A percentile compares a stretch with the other conserved stretches of the same genome.
Evolutionary conservation across 2,888 invertebrate species (phyloP).

Genomic region (Zygaena filipendulae): DNA sequence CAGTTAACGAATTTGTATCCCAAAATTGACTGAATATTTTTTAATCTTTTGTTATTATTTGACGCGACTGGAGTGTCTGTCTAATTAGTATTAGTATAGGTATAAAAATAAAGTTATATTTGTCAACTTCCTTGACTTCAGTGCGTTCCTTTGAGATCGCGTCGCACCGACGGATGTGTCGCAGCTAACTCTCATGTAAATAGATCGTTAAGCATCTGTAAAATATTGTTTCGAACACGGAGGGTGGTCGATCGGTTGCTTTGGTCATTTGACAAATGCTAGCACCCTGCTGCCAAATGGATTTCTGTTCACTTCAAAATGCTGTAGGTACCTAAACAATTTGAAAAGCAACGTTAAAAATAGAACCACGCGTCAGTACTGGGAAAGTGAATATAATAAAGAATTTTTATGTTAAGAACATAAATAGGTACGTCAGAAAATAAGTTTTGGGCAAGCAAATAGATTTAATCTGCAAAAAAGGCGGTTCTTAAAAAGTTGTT

Average conservation of each 20-base stretch:
- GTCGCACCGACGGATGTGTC: conserved; percentile 28
- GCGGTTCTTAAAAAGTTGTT: conserved; percentile 30
- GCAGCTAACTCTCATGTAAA: conserved; percentile 39
- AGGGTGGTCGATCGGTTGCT: conserved; percentile 38
- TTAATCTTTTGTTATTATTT: too few species aligned
- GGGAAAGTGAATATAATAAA: conserved; percentile 6
- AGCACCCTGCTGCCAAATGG: too few species aligned
- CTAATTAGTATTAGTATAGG: conserved; percentile 69
- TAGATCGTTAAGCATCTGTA: conserved; percentile 53
- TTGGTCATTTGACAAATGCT: too few species aligned
- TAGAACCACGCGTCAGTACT: too few species aligned
- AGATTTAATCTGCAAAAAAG: conserved; percentile 21
- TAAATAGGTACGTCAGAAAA: conserved; percentile 22
- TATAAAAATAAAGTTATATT: conserved; percentile 63
- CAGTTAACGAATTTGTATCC: too few species aligned
- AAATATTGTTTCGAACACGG: conserved; percentile 43
- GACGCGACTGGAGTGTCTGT: too few species aligned
- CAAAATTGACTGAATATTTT: too few species aligned
- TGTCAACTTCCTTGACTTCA: conserved; percentile 63
- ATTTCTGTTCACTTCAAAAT: too few species aligned
- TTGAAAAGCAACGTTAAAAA: too few species aligned
- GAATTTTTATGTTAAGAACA: background rate
- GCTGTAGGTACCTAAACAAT: too few species aligned
- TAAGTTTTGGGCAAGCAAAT: conserved; percentile 7
- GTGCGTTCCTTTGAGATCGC: conserved; percentile 52